These are phyloP conservation scores for Oscheius myriophilus DNA, from an alignment of 2,888 invertebrate genomes.

Conservation along the genomic window DNA sequence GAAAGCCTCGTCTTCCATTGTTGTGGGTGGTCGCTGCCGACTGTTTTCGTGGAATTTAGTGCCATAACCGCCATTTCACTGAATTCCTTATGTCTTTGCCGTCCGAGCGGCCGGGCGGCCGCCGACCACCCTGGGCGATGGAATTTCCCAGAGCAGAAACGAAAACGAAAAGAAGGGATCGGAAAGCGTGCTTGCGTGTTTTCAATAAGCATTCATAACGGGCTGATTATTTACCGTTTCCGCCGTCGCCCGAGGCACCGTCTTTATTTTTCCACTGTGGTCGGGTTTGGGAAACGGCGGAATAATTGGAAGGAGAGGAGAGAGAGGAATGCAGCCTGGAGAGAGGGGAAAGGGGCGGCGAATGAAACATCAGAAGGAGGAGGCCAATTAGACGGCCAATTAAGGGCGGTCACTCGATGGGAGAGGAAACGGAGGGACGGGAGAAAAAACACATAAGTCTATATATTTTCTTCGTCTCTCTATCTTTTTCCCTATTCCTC, in stretches of 20 bases:
- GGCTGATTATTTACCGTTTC: neutral
- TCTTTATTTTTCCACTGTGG: constrained; percentile 13
- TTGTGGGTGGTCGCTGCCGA: too few species aligned
- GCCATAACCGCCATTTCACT: too few species aligned
- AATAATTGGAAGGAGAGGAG: constrained; percentile 28
- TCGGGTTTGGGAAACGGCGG: constrained; percentile 17
- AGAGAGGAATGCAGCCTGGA: neutral
- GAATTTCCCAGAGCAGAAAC: neutral
- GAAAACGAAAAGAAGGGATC: neutral
- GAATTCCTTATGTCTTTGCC: too few species aligned
- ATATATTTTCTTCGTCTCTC: too few species aligned
- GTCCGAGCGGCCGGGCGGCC: too few species aligned
- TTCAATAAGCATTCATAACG: neutral
- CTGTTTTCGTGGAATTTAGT: too few species aligned
- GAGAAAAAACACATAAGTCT: too few species aligned
- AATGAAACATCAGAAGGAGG: constrained; percentile 4
- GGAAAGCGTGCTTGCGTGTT: neutral
- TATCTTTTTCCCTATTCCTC: too few species aligned
- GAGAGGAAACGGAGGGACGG: too few species aligned
- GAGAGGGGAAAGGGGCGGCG: constrained; percentile 1
- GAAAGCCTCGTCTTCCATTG: too few species aligned
- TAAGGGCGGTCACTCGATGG: constrained; percentile 24
- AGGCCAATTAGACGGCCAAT: constrained; percentile 18
- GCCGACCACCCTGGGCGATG: too few species aligned
- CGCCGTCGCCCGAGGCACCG: constrained; percentile 14